Conservation (phyloP, 2,113 vertebrate genomes). For the Leucoraja erinaceus region DNA sequence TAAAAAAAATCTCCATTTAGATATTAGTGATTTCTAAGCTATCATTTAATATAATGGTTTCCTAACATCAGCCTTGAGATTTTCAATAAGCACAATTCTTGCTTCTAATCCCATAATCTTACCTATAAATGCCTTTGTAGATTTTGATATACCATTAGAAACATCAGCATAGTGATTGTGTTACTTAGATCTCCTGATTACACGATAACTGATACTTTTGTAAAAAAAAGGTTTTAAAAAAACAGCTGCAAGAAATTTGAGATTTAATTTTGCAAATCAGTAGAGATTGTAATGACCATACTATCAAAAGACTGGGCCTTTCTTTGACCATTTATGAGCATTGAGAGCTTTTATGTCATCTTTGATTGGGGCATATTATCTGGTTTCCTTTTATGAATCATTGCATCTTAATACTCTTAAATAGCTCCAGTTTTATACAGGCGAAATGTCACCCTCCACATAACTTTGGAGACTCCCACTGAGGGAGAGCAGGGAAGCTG, state of each 20-base stretch:
- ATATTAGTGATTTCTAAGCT: not conserved
- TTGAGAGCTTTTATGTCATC: not conserved
- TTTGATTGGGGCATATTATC: not conserved
- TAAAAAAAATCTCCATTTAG: slow-evolving; percentile 27
- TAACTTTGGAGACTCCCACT: not conserved
- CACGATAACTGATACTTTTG: slow-evolving; percentile 13
- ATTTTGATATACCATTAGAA: not conserved
- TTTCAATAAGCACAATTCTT: not conserved
- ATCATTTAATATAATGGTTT: not conserved
- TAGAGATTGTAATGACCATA: not conserved
- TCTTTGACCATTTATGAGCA: not conserved
- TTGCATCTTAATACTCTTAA: not conserved
- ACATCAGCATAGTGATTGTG: not conserved
- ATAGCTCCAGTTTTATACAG: not conserved
- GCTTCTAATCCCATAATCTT: slow-evolving; percentile 15
- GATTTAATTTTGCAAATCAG: slow-evolving; percentile 1
- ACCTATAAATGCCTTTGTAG: slow-evolving; percentile 15
- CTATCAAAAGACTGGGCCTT: not conserved
- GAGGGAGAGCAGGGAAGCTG: not conserved
- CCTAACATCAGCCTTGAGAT: not conserved
- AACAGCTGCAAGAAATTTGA: slow-evolving; percentile 14
- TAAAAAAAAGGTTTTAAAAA: not conserved
- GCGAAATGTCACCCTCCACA: not conserved
- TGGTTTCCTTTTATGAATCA: not conserved
- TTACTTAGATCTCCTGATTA: slow-evolving; percentile 10